A percentile compares a stretch with the other conserved stretches of the same genome.
Evolutionary conservation across 2,797 vertebrate species (phyloP).

Genomic region (Helarctos malayanus): DNA sequence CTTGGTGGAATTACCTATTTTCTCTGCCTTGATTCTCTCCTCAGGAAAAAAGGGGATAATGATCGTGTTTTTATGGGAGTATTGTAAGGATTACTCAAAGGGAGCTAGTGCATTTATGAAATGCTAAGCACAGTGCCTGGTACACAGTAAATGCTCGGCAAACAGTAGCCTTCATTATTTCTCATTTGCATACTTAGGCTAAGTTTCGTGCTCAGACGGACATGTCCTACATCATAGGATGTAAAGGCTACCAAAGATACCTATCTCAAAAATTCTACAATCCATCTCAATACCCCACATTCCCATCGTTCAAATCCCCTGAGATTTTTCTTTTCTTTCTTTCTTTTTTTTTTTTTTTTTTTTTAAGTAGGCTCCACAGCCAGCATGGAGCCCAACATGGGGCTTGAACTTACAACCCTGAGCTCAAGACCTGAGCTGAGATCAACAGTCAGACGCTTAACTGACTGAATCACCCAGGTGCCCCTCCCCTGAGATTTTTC

Average conservation of each 20-base stretch:
- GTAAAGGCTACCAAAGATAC: not conserved
- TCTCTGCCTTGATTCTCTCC: conserved; percentile 38
- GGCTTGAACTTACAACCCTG: not conserved
- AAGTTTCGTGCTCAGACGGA: not conserved
- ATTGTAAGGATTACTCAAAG: no score
- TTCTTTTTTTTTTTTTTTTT: not conserved
- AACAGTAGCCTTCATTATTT: not conserved
- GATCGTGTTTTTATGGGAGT: not conserved
- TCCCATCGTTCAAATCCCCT: not conserved
- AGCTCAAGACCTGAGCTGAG: not conserved
- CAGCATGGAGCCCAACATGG: not conserved
- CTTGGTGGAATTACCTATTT: not conserved
- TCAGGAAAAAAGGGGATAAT: not conserved
- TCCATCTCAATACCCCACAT: not conserved
- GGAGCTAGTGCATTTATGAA: not conserved
- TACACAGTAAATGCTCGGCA: not conserved
- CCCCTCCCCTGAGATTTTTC: not conserved
- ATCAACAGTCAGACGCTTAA: not conserved
- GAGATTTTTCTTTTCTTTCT: not conserved
- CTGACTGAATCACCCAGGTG: not conserved
- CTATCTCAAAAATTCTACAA: not conserved
- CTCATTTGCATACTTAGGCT: not conserved
- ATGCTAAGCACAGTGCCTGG: not conserved
- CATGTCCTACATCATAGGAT: not conserved
- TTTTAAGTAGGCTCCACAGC: not conserved